Evolutionary conservation across 2,113 vertebrate species (phyloP).

Genomic region (Condylura cristata): DNA sequence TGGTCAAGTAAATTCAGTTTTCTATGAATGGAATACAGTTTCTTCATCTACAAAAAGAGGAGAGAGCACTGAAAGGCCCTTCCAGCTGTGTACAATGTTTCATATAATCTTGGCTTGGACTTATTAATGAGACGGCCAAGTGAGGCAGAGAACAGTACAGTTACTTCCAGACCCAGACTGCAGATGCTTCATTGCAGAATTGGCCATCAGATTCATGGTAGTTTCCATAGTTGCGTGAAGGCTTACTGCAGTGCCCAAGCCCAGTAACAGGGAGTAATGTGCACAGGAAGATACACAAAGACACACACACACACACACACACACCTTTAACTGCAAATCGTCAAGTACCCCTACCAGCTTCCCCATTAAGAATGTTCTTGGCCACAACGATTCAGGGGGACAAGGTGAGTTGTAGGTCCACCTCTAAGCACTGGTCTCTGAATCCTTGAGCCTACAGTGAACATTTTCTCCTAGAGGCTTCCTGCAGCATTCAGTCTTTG

Average conservation of each 20-base stretch:
- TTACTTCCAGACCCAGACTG: background rate
- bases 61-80: background rate
- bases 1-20: constrained; percentile 20
- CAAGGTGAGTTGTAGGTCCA: background rate
- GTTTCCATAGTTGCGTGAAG: background rate
- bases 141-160: background rate
- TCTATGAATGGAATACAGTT: too few relatives aligned
- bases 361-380: background rate
- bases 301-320: background rate
- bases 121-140: background rate
- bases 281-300: too few relatives aligned
- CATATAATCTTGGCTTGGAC: background rate
- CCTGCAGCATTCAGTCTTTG: background rate
- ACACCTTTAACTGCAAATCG: background rate
- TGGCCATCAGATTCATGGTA: background rate
- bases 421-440: background rate
- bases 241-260: background rate
- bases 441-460: background rate
- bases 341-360: background rate
- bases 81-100: background rate
- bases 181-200: background rate
- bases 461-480: background rate
- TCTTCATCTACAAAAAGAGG: background rate
- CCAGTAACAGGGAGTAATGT: background rate
- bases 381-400: background rate